Evolutionary conservation across 2,113 vertebrate genomes (phyloP).

Genomic region (Larimichthys crocea): DNA sequence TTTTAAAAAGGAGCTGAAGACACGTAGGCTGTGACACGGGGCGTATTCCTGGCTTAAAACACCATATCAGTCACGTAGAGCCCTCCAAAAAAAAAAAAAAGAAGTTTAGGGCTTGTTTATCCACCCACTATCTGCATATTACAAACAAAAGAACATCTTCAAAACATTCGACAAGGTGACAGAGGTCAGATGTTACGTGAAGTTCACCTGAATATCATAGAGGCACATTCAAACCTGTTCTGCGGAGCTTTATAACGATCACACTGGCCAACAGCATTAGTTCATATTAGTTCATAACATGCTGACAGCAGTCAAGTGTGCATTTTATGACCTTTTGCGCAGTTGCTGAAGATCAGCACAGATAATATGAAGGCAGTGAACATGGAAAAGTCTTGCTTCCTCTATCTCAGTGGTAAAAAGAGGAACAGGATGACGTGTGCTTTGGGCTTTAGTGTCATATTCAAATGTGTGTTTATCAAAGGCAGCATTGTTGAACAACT

Average conservation of each 20-base stretch:
- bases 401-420: background rate
- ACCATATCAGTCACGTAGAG: slow-evolving; percentile 59
- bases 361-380: background rate
- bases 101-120: slow-evolving; percentile 26
- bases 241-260: background rate
- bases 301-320: background rate
- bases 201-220: slow-evolving; percentile 35
- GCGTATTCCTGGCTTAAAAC: slow-evolving; percentile 65
- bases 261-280: background rate
- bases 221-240: background rate
- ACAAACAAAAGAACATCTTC: slow-evolving; percentile 34
- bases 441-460: background rate
- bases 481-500: background rate
- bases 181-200: slow-evolving; percentile 33
- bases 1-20: slow-evolving; percentile 64
- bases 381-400: background rate
- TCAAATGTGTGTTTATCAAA: slow-evolving; percentile 1
- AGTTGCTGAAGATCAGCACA: background rate
- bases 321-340: slow-evolving; percentile 6
- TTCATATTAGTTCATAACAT: background rate
- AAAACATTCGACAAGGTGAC: slow-evolving; percentile 32
- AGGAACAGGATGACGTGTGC: background rate
- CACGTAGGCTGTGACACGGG: slow-evolving; percentile 66
- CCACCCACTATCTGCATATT: slow-evolving; percentile 12
- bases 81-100: slow-evolving; percentile 4